These are phyloP conservation scores for Percopsis omiscomaycus DNA, from an alignment of 2,797 vertebrate genomes.

Conservation along the genomic window DNA sequence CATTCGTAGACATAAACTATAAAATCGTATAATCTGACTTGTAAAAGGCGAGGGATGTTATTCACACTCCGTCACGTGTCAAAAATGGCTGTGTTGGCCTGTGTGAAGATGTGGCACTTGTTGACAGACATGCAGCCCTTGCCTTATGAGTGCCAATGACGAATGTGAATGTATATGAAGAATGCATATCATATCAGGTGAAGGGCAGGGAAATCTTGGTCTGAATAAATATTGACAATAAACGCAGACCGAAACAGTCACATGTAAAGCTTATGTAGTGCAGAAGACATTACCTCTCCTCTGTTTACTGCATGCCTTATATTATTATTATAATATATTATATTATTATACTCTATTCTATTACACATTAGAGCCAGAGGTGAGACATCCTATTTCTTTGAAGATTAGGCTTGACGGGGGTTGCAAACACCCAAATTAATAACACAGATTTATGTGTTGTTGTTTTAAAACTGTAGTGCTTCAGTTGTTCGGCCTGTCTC, in stretches of 20 bases:
- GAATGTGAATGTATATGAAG: not conserved
- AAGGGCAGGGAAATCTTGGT: not conserved
- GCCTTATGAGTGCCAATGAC: not conserved
- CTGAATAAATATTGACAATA: not conserved
- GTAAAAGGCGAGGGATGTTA: conserved; percentile 23
- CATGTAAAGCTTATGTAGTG: not conserved
- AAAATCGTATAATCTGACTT: conserved; percentile 40
- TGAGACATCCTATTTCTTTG: not conserved
- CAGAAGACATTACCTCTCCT: not conserved
- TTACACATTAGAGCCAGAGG: not conserved
- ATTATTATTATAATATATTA: no score
- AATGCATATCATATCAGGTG: not conserved
- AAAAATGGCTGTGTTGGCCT: conserved; percentile 21
- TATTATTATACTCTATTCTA: no score
- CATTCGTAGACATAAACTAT: conserved; percentile 30
- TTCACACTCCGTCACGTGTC: conserved; percentile 21
- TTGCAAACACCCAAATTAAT: conserved; percentile 4
- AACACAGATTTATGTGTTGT: conserved; percentile 14
- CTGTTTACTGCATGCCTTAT: not conserved
- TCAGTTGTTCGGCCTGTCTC: not conserved
- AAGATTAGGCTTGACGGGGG: not conserved
- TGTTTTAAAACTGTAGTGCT: conserved; percentile 2
- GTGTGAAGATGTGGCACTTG: conserved; percentile 16
- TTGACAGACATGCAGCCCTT: not conserved
- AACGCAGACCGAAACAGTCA: not conserved